These are phyloP conservation scores for Takifugu rubripes DNA, from an alignment of 2,797 vertebrate genomes.

Conservation along the genomic window DNA sequence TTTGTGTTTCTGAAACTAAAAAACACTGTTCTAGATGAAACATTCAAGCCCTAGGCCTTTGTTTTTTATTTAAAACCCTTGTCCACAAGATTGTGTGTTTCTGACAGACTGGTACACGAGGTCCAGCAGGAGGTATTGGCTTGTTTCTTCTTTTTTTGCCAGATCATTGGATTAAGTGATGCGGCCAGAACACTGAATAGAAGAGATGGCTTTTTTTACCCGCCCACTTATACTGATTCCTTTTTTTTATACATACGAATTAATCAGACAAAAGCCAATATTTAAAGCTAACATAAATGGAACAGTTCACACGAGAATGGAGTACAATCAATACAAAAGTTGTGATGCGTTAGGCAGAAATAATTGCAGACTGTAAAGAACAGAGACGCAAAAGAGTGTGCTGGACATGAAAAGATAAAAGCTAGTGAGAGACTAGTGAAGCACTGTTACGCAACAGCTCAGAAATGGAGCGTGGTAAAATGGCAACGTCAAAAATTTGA, in stretches of 20 bases:
- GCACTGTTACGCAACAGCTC: neutral
- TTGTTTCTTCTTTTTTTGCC: neutral
- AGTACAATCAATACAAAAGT: slow-evolving; percentile 36
- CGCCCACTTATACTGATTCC: slow-evolving; percentile 2
- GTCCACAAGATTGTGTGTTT: too few relatives aligned
- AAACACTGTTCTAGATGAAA: neutral
- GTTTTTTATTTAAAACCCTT: neutral
- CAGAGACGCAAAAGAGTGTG: slow-evolving; percentile 8
- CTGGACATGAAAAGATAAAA: slow-evolving; percentile 24
- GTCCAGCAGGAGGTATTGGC: neutral
- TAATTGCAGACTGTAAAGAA: slow-evolving; percentile 30
- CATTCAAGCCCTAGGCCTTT: too few relatives aligned
- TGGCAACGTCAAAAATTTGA: slow-evolving; percentile 11
- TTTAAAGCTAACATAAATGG: slow-evolving; percentile 35
- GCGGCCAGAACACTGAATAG: slow-evolving; percentile 17
- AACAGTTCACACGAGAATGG: slow-evolving; percentile 21
- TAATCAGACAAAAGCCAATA: slow-evolving; percentile 20
- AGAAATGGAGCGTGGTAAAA: slow-evolving; percentile 24
- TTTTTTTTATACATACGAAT: neutral
- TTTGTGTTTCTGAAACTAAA: slow-evolving; percentile 34
- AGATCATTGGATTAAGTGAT: slow-evolving; percentile 17
- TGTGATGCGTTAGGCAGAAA: slow-evolving; percentile 42
- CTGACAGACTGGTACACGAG: slow-evolving; percentile 15
- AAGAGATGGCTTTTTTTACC: slow-evolving; percentile 3
- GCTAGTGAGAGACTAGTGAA: slow-evolving; percentile 3